A percentile compares a stretch with the other conserved stretches of the same genome.
Evolutionary conservation across 53 echinoderm and acorn worm genomes (phyloP).

Genomic region (Mesocentrotus franciscanus): DNA sequence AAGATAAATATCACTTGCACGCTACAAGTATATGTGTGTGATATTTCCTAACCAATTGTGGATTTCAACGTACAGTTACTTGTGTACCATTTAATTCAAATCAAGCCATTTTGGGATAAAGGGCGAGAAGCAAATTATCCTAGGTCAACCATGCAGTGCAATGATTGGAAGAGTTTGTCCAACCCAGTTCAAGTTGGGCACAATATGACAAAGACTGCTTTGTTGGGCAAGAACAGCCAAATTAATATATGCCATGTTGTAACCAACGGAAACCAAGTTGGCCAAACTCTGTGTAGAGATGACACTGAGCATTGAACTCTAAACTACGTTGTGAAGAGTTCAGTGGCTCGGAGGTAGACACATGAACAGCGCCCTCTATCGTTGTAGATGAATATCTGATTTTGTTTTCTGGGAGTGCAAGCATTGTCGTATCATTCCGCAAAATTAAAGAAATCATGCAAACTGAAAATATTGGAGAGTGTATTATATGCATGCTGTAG

Average conservation of each 20-base stretch:
- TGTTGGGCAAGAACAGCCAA: too few relatives aligned
- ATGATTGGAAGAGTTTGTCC: too few relatives aligned
- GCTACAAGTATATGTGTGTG: background rate
- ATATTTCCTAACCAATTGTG: background rate
- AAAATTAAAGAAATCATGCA: slow-evolving; percentile 19
- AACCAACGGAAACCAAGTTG: too few relatives aligned
- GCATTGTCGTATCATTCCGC: background rate
- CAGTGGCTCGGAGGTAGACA: background rate
- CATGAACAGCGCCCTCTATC: background rate
- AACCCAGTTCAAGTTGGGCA: too few relatives aligned
- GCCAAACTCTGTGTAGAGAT: too few relatives aligned
- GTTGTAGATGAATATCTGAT: background rate
- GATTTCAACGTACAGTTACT: too few relatives aligned
- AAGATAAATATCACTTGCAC: background rate
- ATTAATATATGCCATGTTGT: too few relatives aligned
- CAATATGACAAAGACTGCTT: too few relatives aligned
- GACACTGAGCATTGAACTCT: background rate
- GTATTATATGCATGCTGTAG: slow-evolving; percentile 37
- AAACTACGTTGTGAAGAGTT: background rate
- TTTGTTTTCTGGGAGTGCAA: background rate
- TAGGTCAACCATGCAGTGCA: too few relatives aligned
- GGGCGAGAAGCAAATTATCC: too few relatives aligned
- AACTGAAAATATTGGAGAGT: background rate
- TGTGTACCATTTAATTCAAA: too few relatives aligned
- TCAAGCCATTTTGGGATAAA: too few relatives aligned